Evolutionary conservation across 2,113 vertebrate genomes (phyloP).

Genomic region (Cichladusa arquata): DNA sequence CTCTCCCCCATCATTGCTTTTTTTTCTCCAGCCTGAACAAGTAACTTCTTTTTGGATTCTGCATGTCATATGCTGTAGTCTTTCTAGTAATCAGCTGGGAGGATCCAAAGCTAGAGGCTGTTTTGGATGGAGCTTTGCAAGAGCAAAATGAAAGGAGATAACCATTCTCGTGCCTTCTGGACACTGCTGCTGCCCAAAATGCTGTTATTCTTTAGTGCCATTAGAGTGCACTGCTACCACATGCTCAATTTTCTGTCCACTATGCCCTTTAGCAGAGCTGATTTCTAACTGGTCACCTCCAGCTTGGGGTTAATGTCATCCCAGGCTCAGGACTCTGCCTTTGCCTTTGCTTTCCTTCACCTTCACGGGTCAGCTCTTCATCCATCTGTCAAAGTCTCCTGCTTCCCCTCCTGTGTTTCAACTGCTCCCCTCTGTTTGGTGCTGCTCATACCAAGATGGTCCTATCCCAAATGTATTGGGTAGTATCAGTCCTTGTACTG

Average conservation of each 20-base stretch:
- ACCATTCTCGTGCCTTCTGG: not conserved
- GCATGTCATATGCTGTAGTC: not conserved
- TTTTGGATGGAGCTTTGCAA: not conserved
- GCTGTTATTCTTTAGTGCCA: not conserved
- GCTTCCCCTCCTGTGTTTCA: not conserved
- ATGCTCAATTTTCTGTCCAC: not conserved
- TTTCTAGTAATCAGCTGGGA: not conserved
- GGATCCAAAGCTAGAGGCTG: not conserved
- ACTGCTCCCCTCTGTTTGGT: not conserved
- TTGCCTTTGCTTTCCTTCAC: not conserved
- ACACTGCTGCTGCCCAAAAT: not conserved
- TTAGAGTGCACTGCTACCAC: not conserved
- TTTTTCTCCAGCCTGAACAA: not conserved
- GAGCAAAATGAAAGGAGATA: not conserved
- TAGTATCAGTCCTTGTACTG: not conserved
- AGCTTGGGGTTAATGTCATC: not conserved
- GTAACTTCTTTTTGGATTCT: not conserved
- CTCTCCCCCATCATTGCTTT: not conserved
- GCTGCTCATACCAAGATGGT: not conserved
- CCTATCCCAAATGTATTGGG: not conserved
- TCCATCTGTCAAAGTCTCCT: not conserved
- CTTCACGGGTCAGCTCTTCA: not conserved
- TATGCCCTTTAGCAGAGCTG: not conserved
- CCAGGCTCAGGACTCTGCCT: not conserved
- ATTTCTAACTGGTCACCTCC: not conserved